Conservation (phyloP, 53 echinoderm and acorn worm genomes). For the Holothuria scabra region DNA sequence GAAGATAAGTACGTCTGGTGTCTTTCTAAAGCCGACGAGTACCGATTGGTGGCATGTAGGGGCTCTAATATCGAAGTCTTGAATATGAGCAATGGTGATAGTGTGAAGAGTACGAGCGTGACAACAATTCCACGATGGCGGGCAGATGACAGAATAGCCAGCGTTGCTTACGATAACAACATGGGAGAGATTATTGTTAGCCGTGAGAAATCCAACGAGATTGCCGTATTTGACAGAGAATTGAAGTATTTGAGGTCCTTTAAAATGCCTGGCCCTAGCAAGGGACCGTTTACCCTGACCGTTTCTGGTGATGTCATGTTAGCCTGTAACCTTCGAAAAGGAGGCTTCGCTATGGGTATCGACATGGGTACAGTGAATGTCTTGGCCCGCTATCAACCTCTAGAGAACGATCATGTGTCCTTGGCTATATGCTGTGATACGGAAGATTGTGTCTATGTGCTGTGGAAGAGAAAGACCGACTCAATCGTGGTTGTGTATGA, state of each 20-base stretch:
- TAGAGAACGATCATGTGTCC: neutral
- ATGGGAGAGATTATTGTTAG: constrained; percentile 32
- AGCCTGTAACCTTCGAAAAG: constrained; percentile 8
- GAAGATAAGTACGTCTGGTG: constrained; percentile 25
- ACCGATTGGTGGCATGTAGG: constrained; percentile 31
- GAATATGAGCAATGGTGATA: constrained; percentile 28
- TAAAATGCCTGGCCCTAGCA: constrained; percentile 36
- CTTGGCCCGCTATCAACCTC: constrained; percentile 15
- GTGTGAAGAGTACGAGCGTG: neutral
- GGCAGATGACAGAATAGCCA: constrained; percentile 18
- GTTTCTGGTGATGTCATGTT: constrained; percentile 27
- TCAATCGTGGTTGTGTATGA: constrained; percentile 58
- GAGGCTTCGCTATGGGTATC: constrained; percentile 18
- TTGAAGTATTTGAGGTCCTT: constrained; percentile 26
- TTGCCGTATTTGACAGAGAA: constrained; percentile 29
- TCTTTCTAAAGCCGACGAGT: neutral
- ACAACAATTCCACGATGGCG: constrained; percentile 38
- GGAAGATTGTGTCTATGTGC: neutral
- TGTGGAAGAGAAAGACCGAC: constrained; percentile 57
- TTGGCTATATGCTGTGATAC: constrained; percentile 25
- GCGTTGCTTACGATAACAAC: constrained; percentile 25
- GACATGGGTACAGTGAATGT: constrained; percentile 25
- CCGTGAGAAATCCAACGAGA: constrained; percentile 33
- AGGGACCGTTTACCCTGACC: constrained; percentile 36
- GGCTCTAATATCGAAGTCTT: constrained; percentile 16